Evolutionary conservation across 1,140 invertebrate genomes (phyloP), one percentile per base, ranked within the genome.

Genomic region (Mamestra configurata): DNA sequence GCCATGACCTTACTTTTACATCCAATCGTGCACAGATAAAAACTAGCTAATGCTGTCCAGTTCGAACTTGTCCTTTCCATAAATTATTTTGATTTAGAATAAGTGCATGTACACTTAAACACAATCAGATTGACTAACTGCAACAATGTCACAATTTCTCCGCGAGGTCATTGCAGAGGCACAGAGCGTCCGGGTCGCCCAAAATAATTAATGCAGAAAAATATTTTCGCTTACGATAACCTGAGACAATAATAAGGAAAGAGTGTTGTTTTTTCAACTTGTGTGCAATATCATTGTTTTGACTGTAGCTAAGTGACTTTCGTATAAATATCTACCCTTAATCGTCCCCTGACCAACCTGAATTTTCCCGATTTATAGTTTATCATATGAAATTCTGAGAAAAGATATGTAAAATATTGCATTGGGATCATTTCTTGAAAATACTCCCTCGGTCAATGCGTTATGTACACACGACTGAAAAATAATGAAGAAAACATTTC

Each of bases 201-300:
- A 64, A 64, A 64, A 64, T 64, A 64, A 40, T 10, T 13, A 61
- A 7, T 61, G 31, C 57, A 5, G 10, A 35, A 46, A 68, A 68
- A 68, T 68, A 68, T 68, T 68, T 68, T 68, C 64, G 64, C 49
- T 66, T 15, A 18, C 49, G 64, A 68, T 46, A 49, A 46, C 0
- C 6, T 15, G 11, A 22, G 40, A 24, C 49, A 46, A 68, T 4
- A 49, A 24, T 35, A 40, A 27, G 40, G 64, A 68, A 68, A 49
- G 7, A 24, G 13, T n/a, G 6, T 1, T 1, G 7, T 24, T 1
- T 68, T 68, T 46, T 22, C 1, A 15, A 27, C 4, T 7, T 13
- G 3, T 11, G 13, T 5, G 22, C 13, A 20, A 20, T 22, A 10
- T 68, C 20, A 68, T 43, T 68, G 64, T 46, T 27, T 43, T 66